phyloP scores from a whole-genome alignment of 2,113 vertebrate genomes.

The Dicerorhinus sumatrensis region DNA sequence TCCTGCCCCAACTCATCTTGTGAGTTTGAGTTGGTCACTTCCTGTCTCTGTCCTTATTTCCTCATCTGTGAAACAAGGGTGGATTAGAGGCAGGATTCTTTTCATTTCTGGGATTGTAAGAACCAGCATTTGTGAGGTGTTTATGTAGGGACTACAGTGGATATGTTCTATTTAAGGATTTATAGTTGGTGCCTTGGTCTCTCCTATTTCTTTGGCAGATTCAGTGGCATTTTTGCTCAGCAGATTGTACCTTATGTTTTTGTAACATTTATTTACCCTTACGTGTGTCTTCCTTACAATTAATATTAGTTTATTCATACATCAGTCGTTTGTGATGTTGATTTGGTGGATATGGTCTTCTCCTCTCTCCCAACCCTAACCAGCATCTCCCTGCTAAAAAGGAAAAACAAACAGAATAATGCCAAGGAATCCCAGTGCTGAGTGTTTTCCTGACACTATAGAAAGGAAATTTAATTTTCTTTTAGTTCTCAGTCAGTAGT shows the following conservation, averaged over 20 bases:
- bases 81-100: background rate
- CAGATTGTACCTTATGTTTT: conserved; percentile 37
- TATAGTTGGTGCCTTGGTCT: background rate
- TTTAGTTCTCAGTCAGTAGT: conserved; percentile 56
- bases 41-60: background rate
- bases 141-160: background rate
- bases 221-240: conserved; percentile 35
- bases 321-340: conserved; percentile 63
- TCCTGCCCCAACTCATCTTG: background rate
- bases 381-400: background rate
- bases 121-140: background rate
- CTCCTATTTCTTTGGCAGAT: background rate
- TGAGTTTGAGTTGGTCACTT: background rate
- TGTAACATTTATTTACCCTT: conserved; percentile 10
- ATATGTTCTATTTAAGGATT: background rate
- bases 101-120: background rate
- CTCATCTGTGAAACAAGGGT: background rate
- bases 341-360: conserved; percentile 38
- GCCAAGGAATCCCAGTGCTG: conserved; percentile 41
- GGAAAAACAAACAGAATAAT: conserved; percentile 26
- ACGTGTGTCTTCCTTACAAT: conserved; percentile 32
- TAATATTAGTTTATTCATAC: conserved; percentile 68
- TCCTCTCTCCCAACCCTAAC: background rate
- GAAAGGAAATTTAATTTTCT: conserved; percentile 53
- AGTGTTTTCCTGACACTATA: conserved; percentile 65